Percentiles rank a stretch among this genome's conserved stretches.
These are phyloP conservation scores for Echinarachnius parma DNA, from an alignment of 53 echinoderm and acorn worm species.

Conservation along the genomic window DNA sequence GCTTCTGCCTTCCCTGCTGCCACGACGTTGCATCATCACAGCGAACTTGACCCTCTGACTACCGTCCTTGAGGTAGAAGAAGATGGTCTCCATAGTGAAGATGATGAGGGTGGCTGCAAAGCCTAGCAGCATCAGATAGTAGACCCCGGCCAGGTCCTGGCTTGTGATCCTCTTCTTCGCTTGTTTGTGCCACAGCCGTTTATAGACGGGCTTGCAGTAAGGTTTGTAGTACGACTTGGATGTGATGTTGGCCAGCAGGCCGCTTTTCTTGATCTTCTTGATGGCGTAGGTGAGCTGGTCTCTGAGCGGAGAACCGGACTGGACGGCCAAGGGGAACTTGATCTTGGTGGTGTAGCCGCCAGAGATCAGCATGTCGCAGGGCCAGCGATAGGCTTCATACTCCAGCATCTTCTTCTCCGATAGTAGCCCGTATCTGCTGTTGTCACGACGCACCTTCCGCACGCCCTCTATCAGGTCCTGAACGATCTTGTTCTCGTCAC, in stretches of 20 bases:
- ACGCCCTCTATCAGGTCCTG: slow-evolving; percentile 72
- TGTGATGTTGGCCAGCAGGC: slow-evolving; percentile 56
- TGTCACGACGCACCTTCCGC: slow-evolving; percentile 71
- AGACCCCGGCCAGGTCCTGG: slow-evolving; percentile 74
- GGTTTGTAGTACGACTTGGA: slow-evolving; percentile 38
- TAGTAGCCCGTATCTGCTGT: slow-evolving; percentile 74
- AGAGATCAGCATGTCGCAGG: slow-evolving; percentile 72
- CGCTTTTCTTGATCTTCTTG: slow-evolving; percentile 49
- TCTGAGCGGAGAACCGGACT: slow-evolving; percentile 86
- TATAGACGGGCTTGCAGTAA: slow-evolving; percentile 36
- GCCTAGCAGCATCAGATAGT: slow-evolving; percentile 78
- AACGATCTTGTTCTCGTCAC: slow-evolving; percentile 73
- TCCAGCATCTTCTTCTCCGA: slow-evolving; percentile 69
- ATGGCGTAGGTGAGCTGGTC: slow-evolving; percentile 89
- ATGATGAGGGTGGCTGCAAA: slow-evolving; percentile 68
- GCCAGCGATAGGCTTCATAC: slow-evolving; percentile 76
- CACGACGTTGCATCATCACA: too few species aligned
- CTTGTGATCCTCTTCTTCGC: slow-evolving; percentile 68
- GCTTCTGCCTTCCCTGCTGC: too few species aligned
- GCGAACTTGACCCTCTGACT: too few species aligned
- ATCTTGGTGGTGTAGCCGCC: slow-evolving; percentile 71
- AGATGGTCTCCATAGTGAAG: slow-evolving; percentile 60
- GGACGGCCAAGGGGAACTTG: slow-evolving; percentile 76
- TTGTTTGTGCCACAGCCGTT: slow-evolving; percentile 76
- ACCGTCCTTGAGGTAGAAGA: slow-evolving; percentile 20